Evolutionary conservation across 2,888 invertebrate genomes (phyloP).

Genomic region (Tinea semifulvella): DNA sequence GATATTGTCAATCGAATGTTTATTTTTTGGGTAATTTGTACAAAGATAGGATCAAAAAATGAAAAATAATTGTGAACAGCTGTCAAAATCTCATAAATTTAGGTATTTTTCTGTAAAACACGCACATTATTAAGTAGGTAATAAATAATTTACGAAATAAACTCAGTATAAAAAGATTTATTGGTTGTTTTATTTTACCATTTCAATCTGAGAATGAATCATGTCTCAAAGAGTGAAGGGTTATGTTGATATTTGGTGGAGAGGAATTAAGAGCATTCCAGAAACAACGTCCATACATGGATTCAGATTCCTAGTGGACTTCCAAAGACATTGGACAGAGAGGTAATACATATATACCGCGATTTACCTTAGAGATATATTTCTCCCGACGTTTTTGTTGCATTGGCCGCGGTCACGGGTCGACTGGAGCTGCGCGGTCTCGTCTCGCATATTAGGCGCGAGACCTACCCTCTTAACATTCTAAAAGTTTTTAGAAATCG

Average conservation of each 20-base stretch:
- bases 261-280: conserved; percentile 51
- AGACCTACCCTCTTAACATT: too few species aligned
- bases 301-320: conserved; percentile 69
- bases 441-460: too few species aligned
- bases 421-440: too few species aligned
- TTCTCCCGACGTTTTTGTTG: too few species aligned
- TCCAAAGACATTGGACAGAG: conserved; percentile 70
- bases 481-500: too few species aligned
- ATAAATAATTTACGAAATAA: conserved; percentile 3
- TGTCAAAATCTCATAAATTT: not conserved
- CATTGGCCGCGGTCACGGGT: too few species aligned
- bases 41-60: too few species aligned
- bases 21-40: too few species aligned
- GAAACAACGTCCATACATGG: conserved; percentile 71
- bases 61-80: too few species aligned
- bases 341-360: conserved; percentile 59
- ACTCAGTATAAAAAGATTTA: not conserved
- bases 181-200: not conserved
- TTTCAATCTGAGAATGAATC: not conserved
- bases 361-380: too few species aligned
- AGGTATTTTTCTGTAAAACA: not conserved
- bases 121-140: too few species aligned
- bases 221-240: conserved; percentile 26
- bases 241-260: conserved; percentile 55
- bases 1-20: too few species aligned